phyloP scores from a whole-genome alignment of 1,140 invertebrate genomes.

The Eurosta solidaginis region DNA sequence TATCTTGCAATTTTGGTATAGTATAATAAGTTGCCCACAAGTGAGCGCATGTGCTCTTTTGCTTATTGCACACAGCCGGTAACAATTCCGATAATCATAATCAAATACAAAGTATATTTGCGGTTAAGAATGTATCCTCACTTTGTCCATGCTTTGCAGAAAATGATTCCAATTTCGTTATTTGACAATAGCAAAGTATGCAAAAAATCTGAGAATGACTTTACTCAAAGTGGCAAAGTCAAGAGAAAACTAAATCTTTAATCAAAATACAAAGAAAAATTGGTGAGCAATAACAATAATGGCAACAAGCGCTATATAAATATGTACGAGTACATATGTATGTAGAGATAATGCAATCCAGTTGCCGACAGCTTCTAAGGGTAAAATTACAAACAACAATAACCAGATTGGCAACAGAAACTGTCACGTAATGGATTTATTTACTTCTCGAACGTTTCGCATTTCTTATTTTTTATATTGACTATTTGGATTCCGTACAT shows the following conservation, averaged over 20 bases:
- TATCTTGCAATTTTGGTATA: too few species aligned
- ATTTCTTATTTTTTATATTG: neutral
- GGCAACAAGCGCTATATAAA: neutral
- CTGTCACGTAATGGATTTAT: slow-evolving; percentile 3
- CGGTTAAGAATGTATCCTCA: neutral
- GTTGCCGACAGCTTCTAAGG: neutral
- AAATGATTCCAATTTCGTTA: neutral
- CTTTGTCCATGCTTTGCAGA: neutral
- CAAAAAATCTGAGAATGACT: neutral
- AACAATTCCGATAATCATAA: slow-evolving; percentile 7
- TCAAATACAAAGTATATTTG: slow-evolving; percentile 13
- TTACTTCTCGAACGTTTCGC: neutral
- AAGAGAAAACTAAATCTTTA: neutral
- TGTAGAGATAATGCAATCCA: slow-evolving; percentile 12
- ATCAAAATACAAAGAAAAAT: neutral
- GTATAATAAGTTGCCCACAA: too few species aligned
- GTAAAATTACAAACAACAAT: neutral
- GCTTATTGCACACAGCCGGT: neutral
- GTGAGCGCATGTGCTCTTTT: too few species aligned
- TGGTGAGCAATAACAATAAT: slow-evolving; percentile 6
- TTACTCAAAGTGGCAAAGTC: neutral
- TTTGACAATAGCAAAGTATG: neutral
- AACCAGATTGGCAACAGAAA: neutral
- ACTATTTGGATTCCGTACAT: too few species aligned
- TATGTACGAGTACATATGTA: too few species aligned